phyloP scores from a whole-genome alignment of 2,888 invertebrate genomes.

The Stramonita haemastoma region DNA sequence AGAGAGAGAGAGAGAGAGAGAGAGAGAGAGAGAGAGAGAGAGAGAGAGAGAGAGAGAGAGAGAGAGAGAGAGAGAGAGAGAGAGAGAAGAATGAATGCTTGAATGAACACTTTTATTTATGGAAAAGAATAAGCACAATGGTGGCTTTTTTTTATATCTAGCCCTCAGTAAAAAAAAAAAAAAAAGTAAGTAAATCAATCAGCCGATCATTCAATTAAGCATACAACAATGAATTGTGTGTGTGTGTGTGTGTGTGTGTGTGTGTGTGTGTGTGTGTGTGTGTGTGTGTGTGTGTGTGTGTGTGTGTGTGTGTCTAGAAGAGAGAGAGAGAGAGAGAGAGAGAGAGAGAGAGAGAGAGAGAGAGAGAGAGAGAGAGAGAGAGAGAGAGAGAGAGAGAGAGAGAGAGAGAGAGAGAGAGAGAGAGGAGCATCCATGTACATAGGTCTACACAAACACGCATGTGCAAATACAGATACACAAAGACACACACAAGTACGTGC shows the following conservation, averaged over 20 bases:
- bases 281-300: conserved; percentile 6
- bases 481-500: neutral
- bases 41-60: conserved; percentile 17
- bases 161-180: too few species aligned
- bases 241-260: neutral
- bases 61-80: neutral
- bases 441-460: neutral
- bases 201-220: too few species aligned
- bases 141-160: too few species aligned
- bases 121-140: too few species aligned
- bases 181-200: too few species aligned
- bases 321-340: conserved; percentile 4
- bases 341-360: neutral
- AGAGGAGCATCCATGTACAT: neutral
- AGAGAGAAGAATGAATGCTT: too few species aligned
- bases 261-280: conserved; percentile 17
- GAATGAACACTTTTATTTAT: too few species aligned
- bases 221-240: neutral
- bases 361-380: conserved; percentile 15
- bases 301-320: neutral
- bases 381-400: conserved; percentile 17
- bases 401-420: neutral
- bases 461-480: neutral
- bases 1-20: conserved; percentile 1
- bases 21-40: conserved; percentile 11